Evolutionary conservation across 2,797 vertebrate genomes (phyloP).

Genomic region (Philypnodon macrostomus): DNA sequence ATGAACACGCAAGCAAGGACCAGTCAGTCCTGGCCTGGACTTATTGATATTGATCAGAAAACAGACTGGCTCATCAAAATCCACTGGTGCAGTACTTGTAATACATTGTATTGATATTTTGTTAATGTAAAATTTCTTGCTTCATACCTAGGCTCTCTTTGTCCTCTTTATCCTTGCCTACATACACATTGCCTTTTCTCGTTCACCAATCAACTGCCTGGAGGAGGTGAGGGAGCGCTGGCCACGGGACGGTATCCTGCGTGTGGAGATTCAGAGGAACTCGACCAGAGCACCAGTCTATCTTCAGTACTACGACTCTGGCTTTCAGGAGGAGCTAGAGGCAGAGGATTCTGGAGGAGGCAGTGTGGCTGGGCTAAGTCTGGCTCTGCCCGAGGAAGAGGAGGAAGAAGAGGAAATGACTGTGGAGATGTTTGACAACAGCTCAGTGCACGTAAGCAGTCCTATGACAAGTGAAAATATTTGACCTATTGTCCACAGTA

Average conservation of each 20-base stretch:
- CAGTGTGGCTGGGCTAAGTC: constrained; percentile 77
- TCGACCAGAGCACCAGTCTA: constrained; percentile 88
- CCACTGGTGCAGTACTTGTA: no score
- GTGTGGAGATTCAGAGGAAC: constrained; percentile 93
- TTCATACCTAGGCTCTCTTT: constrained; percentile 82
- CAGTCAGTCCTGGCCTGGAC: no score
- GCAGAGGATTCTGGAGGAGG: constrained; percentile 44
- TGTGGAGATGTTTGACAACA: constrained; percentile 92
- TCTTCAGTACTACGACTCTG: constrained; percentile 87
- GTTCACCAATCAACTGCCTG: constrained; percentile 94
- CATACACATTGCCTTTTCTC: constrained; percentile 96
- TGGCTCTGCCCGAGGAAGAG: constrained; percentile 78
- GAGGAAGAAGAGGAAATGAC: constrained; percentile 91
- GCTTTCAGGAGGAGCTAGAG: constrained; percentile 73
- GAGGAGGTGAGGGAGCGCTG: constrained; percentile 92
- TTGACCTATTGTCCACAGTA: no score
- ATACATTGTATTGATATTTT: no score
- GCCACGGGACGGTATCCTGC: constrained; percentile 90
- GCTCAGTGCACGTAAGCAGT: constrained; percentile 85
- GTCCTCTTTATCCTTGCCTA: constrained; percentile 97
- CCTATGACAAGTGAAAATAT: no score
- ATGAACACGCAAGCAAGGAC: no score
- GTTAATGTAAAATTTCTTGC: not conserved
- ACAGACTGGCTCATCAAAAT: no score
- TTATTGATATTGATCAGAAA: not conserved